Conservation (phyloP, 2,797 vertebrate genomes). For the Hippopotamyrus pictus region DNA sequence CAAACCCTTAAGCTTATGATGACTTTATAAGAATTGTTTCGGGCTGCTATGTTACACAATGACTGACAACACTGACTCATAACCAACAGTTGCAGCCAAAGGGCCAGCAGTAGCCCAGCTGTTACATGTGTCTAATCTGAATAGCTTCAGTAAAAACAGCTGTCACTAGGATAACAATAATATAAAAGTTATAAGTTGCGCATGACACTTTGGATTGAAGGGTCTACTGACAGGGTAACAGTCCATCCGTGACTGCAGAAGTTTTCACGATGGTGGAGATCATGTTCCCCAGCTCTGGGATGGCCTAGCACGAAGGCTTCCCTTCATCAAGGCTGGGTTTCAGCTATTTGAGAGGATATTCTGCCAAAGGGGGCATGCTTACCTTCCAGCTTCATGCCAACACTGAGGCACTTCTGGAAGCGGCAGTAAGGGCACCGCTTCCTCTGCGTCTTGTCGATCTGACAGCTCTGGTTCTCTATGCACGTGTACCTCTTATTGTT, state of each 20-base stretch:
- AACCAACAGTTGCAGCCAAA: neutral
- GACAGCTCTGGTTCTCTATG: constrained; percentile 99
- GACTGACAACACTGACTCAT: neutral
- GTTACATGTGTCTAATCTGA: neutral
- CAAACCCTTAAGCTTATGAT: neutral
- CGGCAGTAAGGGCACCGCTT: constrained; percentile 97
- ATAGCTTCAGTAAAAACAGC: neutral
- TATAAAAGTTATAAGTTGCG: neutral
- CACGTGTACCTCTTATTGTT: constrained; percentile 99
- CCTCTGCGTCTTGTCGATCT: constrained; percentile 98
- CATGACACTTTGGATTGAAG: neutral
- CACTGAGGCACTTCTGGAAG: constrained; percentile 96
- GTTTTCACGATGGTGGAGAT: neutral
- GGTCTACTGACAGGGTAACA: neutral
- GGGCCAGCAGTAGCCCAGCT: neutral
- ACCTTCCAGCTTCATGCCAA: constrained; percentile 99
- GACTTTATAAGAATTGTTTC: neutral
- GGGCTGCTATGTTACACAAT: neutral
- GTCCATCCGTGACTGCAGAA: neutral
- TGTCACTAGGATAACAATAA: neutral
- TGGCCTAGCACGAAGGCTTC: neutral
- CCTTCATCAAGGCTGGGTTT: constrained; percentile 36
- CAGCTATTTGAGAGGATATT: constrained; percentile 28
- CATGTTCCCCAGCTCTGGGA: neutral
- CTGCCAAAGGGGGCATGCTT: constrained; percentile 41